Evolutionary conservation across 2,888 invertebrate genomes (phyloP).

Genomic region (Cephus rjabovi): DNA sequence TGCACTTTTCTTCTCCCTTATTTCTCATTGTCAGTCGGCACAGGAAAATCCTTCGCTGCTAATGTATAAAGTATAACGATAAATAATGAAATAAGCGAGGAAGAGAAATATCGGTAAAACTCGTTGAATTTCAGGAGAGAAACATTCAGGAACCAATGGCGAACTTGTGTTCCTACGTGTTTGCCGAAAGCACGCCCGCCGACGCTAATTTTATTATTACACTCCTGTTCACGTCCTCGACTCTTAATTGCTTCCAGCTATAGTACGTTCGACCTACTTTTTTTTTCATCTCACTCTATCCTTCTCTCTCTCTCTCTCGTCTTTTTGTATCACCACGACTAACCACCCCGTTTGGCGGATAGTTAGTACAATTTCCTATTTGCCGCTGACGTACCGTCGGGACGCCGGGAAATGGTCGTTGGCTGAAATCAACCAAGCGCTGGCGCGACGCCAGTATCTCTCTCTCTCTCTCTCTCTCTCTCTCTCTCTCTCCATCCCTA

Average conservation of each 20-base stretch:
- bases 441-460: slow-evolving; percentile 30
- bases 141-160: not conserved
- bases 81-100: not conserved
- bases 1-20: not conserved
- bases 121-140: not conserved
- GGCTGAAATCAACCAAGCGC: slow-evolving; percentile 3
- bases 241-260: slow-evolving; percentile 16
- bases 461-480: slow-evolving; percentile 6
- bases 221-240: slow-evolving; percentile 19
- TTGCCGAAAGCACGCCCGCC: slow-evolving; percentile 3
- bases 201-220: slow-evolving; percentile 21
- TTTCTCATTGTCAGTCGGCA: not conserved
- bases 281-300: not conserved
- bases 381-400: slow-evolving; percentile 21
- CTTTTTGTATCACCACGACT: not conserved
- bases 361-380: slow-evolving; percentile 31
- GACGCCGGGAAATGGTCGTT: slow-evolving; percentile 6
- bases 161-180: slow-evolving; percentile 1
- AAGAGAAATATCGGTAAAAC: not conserved
- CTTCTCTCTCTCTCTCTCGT: not conserved
- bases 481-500: slow-evolving; percentile 23
- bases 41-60: not conserved
- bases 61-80: not conserved
- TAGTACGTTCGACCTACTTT: not conserved
- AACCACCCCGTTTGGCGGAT: slow-evolving; percentile 22